These are phyloP conservation scores for Aphelenchoides fujianensis DNA, from an alignment of 1,140 invertebrate species.

Conservation along the genomic window DNA sequence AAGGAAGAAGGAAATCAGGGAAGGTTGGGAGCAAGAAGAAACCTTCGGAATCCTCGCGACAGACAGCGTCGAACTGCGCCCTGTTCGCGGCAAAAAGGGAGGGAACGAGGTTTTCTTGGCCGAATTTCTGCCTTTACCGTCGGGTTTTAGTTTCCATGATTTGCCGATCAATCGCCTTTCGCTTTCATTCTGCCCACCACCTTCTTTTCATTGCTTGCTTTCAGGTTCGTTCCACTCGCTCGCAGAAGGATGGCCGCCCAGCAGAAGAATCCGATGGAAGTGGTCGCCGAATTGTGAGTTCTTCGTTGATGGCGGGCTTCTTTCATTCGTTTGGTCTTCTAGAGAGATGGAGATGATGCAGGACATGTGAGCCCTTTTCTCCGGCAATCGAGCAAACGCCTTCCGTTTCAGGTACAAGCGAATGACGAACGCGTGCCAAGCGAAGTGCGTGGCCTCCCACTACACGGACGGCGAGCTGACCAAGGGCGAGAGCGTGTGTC, in stretches of 20 bases:
- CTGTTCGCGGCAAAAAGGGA: too few relatives aligned
- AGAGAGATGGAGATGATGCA: slow-evolving; percentile 35
- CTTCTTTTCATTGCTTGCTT: too few relatives aligned
- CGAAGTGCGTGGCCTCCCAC: slow-evolving; percentile 41
- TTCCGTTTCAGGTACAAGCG: slow-evolving; percentile 31
- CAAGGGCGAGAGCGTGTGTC: slow-evolving; percentile 46
- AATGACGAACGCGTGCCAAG: slow-evolving; percentile 47
- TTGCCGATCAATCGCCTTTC: too few relatives aligned
- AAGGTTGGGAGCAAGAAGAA: too few relatives aligned
- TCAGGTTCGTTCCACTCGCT: slow-evolving; percentile 1
- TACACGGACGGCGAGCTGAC: slow-evolving; percentile 45
- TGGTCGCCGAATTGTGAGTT: slow-evolving; percentile 26
- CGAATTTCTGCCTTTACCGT: too few relatives aligned
- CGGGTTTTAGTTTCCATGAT: too few relatives aligned
- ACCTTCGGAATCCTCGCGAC: not conserved
- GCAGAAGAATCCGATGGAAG: slow-evolving; percentile 15
- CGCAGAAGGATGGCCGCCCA: not conserved
- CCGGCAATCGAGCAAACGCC: too few relatives aligned
- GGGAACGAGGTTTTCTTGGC: too few relatives aligned
- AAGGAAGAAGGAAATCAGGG: not conserved
- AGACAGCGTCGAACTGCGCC: too few relatives aligned
- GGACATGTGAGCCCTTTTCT: slow-evolving; percentile 15
- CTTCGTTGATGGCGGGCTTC: too few relatives aligned
- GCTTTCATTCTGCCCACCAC: too few relatives aligned
- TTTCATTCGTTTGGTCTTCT: too few relatives aligned